Evolutionary conservation across 2,113 vertebrate species (phyloP).

Genomic region (Choloepus hoffmanni): DNA sequence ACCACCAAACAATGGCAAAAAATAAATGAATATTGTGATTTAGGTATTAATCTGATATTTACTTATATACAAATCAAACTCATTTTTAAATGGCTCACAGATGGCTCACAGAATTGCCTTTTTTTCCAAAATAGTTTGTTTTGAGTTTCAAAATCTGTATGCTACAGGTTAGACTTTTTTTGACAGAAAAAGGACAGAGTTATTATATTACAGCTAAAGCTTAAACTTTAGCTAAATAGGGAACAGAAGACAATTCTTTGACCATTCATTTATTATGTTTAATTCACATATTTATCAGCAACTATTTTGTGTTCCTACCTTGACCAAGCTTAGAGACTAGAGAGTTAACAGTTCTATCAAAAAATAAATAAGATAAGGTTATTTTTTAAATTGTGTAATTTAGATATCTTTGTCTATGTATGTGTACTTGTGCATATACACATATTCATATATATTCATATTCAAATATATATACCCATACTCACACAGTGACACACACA

Average conservation of each 20-base stretch:
- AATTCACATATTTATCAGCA: background rate
- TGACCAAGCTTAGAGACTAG: background rate
- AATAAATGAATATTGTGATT: background rate
- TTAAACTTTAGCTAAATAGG: constrained; percentile 16
- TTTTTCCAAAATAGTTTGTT: background rate
- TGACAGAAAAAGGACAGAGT: background rate
- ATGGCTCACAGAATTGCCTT: background rate
- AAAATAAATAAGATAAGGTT: background rate
- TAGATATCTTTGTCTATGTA: background rate
- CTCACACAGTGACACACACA: background rate
- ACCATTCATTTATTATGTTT: background rate
- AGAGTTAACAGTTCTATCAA: background rate
- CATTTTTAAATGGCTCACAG: constrained; percentile 24
- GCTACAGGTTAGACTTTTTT: background rate
- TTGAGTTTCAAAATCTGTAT: background rate
- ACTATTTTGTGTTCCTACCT: background rate
- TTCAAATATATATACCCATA: background rate
- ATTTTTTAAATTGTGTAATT: background rate
- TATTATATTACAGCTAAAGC: background rate
- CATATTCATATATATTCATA: background rate
- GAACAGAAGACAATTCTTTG: background rate
- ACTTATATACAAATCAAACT: background rate
- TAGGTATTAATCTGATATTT: background rate
- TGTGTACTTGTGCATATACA: background rate
- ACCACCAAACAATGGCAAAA: background rate